phyloP scores from a whole-genome alignment of 2,113 vertebrate species.

The Carassius carassius region DNA sequence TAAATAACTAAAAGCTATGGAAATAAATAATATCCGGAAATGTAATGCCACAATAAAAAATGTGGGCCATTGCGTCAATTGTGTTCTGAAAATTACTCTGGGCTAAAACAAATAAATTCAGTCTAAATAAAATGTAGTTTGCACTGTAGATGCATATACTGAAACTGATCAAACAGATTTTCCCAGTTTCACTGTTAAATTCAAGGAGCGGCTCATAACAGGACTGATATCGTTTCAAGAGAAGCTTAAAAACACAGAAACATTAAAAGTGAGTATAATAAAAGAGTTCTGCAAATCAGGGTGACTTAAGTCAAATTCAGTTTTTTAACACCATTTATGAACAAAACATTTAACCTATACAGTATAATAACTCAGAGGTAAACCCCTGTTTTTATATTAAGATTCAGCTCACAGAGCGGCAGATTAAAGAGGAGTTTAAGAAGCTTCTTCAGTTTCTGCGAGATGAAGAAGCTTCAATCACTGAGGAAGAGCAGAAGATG shows the following conservation, averaged over 20 bases:
- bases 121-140: too few species aligned
- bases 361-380: not conserved
- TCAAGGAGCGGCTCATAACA: conserved; percentile 26
- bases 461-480: conserved; percentile 33
- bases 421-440: not conserved
- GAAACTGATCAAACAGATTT: not conserved
- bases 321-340: not conserved
- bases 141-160: too few species aligned
- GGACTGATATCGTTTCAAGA: conserved; percentile 31
- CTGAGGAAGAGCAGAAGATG: conserved; percentile 44
- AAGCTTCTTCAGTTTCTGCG: not conserved
- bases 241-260: not conserved
- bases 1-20: too few species aligned
- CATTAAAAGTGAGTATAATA: conserved; percentile 8
- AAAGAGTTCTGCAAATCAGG: conserved; percentile 24
- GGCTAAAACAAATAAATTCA: too few species aligned
- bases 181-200: not conserved
- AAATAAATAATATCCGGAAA: conserved; percentile 1
- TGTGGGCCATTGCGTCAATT: too few species aligned
- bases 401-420: conserved; percentile 17
- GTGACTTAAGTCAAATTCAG: not conserved
- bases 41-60: not conserved
- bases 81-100: too few species aligned
- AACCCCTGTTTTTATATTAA: not conserved
- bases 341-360: not conserved